Conservation (phyloP, 2,113 vertebrate species). For the Lates calcarifer region DNA sequence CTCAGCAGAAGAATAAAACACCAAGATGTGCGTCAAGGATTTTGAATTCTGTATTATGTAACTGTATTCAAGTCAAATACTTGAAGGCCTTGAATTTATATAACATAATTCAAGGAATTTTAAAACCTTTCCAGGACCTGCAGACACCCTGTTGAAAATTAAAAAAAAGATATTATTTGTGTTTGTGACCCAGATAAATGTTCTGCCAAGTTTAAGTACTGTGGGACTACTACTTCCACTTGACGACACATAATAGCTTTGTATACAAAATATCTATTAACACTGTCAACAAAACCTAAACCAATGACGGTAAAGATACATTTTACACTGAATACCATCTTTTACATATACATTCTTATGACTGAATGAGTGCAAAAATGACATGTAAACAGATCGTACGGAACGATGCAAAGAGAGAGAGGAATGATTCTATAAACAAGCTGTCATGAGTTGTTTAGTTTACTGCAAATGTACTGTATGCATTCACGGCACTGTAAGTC, state of each 20-base stretch:
- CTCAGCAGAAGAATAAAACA: neutral
- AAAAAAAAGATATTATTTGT: neutral
- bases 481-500: slow-evolving; percentile 47
- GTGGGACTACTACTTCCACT: slow-evolving; percentile 57
- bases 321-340: slow-evolving; percentile 57
- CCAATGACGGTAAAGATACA: slow-evolving; percentile 59
- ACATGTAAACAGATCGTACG: slow-evolving; percentile 43
- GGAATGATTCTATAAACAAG: slow-evolving; percentile 34
- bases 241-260: slow-evolving; percentile 51
- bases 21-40: neutral
- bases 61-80: neutral
- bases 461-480: slow-evolving; percentile 51
- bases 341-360: slow-evolving; percentile 66
- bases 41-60: neutral
- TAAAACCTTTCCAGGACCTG: slow-evolving; percentile 10
- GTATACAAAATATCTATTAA: slow-evolving; percentile 70
- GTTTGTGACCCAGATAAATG: slow-evolving; percentile 1
- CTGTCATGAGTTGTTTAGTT: neutral
- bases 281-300: slow-evolving; percentile 59
- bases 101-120: neutral
- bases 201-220: slow-evolving; percentile 29
- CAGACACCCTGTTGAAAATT: slow-evolving; percentile 18
- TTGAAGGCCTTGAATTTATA: neutral
- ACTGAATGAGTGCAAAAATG: slow-evolving; percentile 53
- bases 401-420: slow-evolving; percentile 16